Percentiles rank a stretch among this genome's conserved stretches.
These are phyloP conservation scores for Dipodomys merriami DNA, from an alignment of 2,113 vertebrate genomes.

Conservation along the genomic window DNA sequence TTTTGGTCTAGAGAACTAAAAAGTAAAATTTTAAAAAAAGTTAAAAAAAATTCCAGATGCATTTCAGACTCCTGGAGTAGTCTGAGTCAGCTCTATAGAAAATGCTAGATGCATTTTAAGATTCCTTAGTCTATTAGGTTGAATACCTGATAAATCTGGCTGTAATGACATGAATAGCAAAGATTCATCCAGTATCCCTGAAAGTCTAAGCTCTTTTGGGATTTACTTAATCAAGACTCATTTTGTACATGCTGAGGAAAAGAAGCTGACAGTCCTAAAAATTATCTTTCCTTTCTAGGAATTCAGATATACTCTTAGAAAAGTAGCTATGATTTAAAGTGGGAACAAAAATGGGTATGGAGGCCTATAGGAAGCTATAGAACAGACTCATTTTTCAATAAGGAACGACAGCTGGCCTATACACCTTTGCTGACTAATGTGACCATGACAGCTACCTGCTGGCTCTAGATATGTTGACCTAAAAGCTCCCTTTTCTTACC, in stretches of 20 bases:
- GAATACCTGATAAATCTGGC: constrained; percentile 14
- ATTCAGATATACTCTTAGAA: constrained; percentile 37
- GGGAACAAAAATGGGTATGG: background rate
- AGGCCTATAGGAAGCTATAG: background rate
- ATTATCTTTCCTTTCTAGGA: constrained; percentile 51
- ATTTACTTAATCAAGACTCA: constrained; percentile 54
- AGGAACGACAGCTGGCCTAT: background rate
- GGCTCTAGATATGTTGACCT: background rate
- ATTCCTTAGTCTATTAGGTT: background rate
- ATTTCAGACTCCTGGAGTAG: background rate
- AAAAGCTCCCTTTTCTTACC: constrained; percentile 84
- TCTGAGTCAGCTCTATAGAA: background rate
- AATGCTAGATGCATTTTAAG: constrained; percentile 4
- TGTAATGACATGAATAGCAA: background rate
- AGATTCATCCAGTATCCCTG: background rate
- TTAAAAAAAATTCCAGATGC: background rate
- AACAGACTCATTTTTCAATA: background rate
- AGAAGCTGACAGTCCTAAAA: constrained; percentile 26
- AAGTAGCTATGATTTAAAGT: constrained; percentile 45
- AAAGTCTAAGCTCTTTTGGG: constrained; percentile 38
- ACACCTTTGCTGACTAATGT: background rate
- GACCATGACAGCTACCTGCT: background rate
- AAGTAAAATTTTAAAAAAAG: no score
- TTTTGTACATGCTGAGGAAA: constrained; percentile 46
- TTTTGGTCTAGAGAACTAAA: background rate